These are phyloP conservation scores for Perithous albicinctus DNA, from an alignment of 2,888 invertebrate genomes.

Conservation along the genomic window DNA sequence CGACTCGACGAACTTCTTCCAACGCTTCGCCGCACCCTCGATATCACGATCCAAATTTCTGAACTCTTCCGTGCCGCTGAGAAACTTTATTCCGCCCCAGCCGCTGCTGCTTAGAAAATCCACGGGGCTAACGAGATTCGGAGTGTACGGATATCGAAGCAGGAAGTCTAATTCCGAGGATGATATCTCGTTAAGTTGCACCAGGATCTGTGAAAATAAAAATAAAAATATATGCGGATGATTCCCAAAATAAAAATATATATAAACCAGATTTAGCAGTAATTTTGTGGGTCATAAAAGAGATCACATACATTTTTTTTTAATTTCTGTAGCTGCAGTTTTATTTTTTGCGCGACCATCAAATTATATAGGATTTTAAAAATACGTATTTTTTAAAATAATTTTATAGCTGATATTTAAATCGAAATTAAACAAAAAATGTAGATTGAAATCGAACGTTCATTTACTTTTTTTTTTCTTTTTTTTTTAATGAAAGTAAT, in stretches of 20 bases:
- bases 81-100: conserved; percentile 93
- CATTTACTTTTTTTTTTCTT: too few species aligned
- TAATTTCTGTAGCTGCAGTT: too few species aligned
- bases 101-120: conserved; percentile 91
- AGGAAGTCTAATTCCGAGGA: conserved; percentile 93
- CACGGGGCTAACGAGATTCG: conserved; percentile 91
- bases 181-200: conserved; percentile 89
- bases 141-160: conserved; percentile 92
- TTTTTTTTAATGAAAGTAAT: conserved; percentile 4
- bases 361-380: too few species aligned
- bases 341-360: too few species aligned
- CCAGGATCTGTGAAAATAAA: conserved; percentile 86
- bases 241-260: too few species aligned
- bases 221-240: not conserved
- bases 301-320: too few species aligned
- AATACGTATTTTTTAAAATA: too few species aligned
- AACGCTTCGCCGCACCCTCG: conserved; percentile 95
- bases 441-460: not conserved
- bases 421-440: too few species aligned
- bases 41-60: conserved; percentile 95
- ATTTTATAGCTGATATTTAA: too few species aligned
- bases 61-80: conserved; percentile 92
- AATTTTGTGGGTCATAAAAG: too few species aligned
- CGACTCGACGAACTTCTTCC: conserved; percentile 96
- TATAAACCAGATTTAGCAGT: too few species aligned